Conservation (phyloP, 2,797 vertebrate genomes). For the Oreochromis grahami region DNA sequence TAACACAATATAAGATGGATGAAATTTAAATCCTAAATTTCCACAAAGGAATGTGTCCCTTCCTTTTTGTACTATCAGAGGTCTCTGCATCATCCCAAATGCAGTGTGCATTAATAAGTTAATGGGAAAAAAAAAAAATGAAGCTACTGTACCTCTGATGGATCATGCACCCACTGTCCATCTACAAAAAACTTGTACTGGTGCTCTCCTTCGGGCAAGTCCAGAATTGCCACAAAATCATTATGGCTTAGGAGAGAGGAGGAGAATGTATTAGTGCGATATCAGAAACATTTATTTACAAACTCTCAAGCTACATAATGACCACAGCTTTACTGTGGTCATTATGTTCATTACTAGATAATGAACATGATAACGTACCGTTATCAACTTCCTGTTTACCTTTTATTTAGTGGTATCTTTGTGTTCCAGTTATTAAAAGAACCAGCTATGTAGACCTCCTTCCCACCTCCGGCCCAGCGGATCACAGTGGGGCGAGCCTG, state of each 20-base stretch:
- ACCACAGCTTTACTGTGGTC: neutral
- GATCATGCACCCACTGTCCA: constrained; percentile 95
- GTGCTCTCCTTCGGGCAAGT: constrained; percentile 95
- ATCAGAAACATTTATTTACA: neutral
- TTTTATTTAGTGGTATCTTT: constrained; percentile 98
- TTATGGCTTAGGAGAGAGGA: constrained; percentile 83
- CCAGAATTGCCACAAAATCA: constrained; percentile 96
- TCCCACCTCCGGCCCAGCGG: constrained; percentile 94
- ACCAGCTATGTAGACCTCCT: constrained; percentile 93
- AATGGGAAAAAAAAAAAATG: neutral
- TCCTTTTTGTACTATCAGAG: neutral
- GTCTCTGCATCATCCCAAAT: neutral
- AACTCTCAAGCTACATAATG: neutral
- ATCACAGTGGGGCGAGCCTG: constrained; percentile 96
- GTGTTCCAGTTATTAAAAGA: constrained; percentile 96
- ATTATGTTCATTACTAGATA: neutral
- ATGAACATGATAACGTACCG: neutral
- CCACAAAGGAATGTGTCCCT: neutral
- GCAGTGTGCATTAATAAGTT: neutral
- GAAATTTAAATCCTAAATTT: neutral
- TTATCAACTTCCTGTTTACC: constrained; percentile 63
- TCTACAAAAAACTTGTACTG: constrained; percentile 99
- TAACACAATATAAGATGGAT: neutral
- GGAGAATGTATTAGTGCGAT: neutral
- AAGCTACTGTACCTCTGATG: constrained; percentile 84